phyloP scores from a whole-genome alignment of 2,113 vertebrate species.

The Scytalopus superciliaris region DNA sequence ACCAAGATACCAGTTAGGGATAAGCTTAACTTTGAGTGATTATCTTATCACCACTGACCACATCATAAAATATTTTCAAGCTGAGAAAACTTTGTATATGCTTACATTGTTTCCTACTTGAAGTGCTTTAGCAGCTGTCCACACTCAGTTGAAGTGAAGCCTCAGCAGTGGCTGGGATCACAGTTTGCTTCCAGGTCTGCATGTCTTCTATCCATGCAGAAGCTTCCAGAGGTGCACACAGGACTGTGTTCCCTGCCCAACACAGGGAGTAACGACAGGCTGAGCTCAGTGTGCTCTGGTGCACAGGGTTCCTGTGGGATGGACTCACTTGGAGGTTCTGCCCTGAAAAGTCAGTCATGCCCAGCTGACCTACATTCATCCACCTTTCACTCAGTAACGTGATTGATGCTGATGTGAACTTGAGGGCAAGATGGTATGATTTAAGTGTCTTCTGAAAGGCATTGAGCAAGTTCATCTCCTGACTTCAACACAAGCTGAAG shows the following conservation, averaged over 20 bases:
- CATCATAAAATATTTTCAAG: background rate
- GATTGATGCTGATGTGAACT: background rate
- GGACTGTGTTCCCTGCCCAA: background rate
- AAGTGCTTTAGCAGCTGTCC: background rate
- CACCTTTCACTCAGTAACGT: background rate
- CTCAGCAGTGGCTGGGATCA: background rate
- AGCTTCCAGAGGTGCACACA: background rate
- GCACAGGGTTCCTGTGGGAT: background rate
- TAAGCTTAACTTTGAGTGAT: background rate
- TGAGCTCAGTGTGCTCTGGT: too few relatives aligned
- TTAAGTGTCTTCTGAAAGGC: background rate
- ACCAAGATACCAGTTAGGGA: background rate
- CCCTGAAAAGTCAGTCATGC: background rate
- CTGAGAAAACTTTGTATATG: background rate
- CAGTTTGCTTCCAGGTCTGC: background rate
- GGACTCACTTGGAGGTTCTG: background rate
- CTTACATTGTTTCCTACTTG: background rate
- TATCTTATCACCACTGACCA: background rate
- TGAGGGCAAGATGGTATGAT: background rate
- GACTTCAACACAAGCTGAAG: background rate
- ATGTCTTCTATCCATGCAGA: background rate
- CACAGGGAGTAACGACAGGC: rapidly evolving
- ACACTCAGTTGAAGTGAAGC: background rate
- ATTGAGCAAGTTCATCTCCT: background rate
- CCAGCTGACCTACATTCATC: background rate